phyloP scores from a whole-genome alignment of 2,113 vertebrate species.

The Poeciliopsis retropinna region DNA sequence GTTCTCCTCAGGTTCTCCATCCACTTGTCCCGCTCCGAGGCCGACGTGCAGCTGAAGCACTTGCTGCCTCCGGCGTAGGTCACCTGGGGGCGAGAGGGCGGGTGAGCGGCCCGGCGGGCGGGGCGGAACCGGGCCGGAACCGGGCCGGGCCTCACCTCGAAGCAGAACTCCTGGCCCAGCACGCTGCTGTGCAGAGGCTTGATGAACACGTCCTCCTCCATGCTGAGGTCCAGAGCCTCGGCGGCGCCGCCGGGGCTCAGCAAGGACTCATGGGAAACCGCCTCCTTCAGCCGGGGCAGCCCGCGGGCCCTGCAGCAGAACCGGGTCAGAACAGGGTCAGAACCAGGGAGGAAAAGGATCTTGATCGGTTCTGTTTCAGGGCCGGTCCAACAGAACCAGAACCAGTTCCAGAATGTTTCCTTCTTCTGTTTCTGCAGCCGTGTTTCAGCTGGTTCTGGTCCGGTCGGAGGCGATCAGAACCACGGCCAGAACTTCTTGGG shows the following conservation, averaged over 20 bases:
- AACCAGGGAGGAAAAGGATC: background rate
- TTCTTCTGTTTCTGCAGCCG: background rate
- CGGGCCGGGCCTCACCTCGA: constrained; percentile 81
- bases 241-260: constrained; percentile 88
- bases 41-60: constrained; percentile 94
- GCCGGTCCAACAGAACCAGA: background rate
- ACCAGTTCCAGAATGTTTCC: background rate
- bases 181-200: constrained; percentile 96
- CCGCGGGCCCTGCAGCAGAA: constrained; percentile 82
- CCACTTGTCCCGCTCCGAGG: constrained; percentile 98
- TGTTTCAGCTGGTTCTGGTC: too few species aligned
- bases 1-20: constrained; percentile 96
- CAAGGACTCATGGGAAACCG: constrained; percentile 91
- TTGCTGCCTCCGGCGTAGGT: constrained; percentile 93
- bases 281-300: constrained; percentile 91
- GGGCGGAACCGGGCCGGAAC: background rate
- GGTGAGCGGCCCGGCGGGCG: background rate
- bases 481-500: background rate
- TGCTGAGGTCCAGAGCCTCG: constrained; percentile 90
- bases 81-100: constrained; percentile 78
- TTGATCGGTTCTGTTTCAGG: background rate
- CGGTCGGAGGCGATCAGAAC: background rate
- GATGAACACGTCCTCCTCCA: constrained; percentile 89
- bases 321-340: background rate
- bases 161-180: constrained; percentile 96